phyloP scores from a whole-genome alignment of 1,140 invertebrate species.

The Bombus turneri region DNA sequence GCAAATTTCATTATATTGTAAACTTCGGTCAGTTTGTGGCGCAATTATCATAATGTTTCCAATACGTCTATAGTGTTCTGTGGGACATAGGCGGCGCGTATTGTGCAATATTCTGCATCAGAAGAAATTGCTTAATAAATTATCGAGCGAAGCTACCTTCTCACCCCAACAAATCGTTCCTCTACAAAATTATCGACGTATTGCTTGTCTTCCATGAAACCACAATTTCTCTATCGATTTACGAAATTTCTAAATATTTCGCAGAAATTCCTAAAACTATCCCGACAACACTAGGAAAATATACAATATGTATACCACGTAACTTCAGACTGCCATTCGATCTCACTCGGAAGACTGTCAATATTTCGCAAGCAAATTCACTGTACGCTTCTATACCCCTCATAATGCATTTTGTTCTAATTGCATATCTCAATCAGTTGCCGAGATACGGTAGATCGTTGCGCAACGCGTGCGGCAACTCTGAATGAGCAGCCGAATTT shows the following conservation, averaged over 20 bases:
- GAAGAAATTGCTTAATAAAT: too few species aligned
- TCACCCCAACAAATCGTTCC: too few species aligned
- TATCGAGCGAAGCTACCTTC: too few species aligned
- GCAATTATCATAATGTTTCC: too few species aligned
- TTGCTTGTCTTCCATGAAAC: neutral
- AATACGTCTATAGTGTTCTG: too few species aligned
- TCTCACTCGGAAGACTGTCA: neutral
- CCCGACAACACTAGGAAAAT: neutral
- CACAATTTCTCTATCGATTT: neutral
- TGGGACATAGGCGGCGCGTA: too few species aligned
- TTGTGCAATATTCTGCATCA: too few species aligned
- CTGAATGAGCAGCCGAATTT: slow-evolving; percentile 11
- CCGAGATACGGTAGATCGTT: neutral
- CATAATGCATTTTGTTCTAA: neutral
- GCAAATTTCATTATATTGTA: too few species aligned
- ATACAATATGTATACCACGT: neutral
- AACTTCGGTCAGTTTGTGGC: too few species aligned
- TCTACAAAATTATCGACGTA: neutral
- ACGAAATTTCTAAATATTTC: neutral
- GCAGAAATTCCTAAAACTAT: neutral
- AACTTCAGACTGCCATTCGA: neutral
- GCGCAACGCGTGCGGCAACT: too few species aligned
- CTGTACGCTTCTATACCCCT: neutral
- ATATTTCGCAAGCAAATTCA: neutral
- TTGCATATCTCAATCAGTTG: neutral